Conservation (phyloP, 2,113 vertebrate genomes). For the Podarcis raffonei region DNA sequence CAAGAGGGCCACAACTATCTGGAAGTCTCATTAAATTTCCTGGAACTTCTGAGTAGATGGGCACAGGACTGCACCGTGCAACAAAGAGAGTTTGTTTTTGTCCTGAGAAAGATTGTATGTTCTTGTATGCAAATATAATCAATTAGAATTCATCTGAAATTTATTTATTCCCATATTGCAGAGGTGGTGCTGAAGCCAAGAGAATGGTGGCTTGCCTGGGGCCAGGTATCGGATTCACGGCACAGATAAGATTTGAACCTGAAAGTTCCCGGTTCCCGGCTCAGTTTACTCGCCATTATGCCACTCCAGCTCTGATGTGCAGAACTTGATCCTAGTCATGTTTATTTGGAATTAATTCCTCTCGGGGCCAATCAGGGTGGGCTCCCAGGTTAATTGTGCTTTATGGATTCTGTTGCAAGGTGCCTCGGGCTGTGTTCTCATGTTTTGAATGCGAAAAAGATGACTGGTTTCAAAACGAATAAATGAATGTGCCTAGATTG, state of each 20-base stretch:
- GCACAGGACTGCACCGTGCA: background rate
- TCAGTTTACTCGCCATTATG: background rate
- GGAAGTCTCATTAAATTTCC: too few relatives aligned
- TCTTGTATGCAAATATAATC: background rate
- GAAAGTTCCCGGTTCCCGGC: background rate
- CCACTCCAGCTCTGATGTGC: too few relatives aligned
- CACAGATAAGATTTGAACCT: background rate
- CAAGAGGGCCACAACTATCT: too few relatives aligned
- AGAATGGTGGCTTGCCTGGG: background rate
- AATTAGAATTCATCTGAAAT: background rate
- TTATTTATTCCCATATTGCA: background rate
- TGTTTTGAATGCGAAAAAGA: background rate
- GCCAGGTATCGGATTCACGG: background rate
- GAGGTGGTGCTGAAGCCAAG: background rate
- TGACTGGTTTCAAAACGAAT: background rate
- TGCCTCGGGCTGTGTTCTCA: background rate
- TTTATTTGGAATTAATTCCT: background rate
- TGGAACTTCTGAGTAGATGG: too few relatives aligned
- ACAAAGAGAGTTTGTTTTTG: background rate
- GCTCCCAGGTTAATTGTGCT: background rate
- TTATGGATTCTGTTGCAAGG: background rate
- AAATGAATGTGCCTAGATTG: background rate
- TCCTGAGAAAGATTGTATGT: background rate
- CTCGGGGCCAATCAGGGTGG: background rate
- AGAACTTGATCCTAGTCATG: background rate